These are phyloP conservation scores for Philhelius pedissequus DNA, from an alignment of 2,888 invertebrate species.

Conservation along the genomic window DNA sequence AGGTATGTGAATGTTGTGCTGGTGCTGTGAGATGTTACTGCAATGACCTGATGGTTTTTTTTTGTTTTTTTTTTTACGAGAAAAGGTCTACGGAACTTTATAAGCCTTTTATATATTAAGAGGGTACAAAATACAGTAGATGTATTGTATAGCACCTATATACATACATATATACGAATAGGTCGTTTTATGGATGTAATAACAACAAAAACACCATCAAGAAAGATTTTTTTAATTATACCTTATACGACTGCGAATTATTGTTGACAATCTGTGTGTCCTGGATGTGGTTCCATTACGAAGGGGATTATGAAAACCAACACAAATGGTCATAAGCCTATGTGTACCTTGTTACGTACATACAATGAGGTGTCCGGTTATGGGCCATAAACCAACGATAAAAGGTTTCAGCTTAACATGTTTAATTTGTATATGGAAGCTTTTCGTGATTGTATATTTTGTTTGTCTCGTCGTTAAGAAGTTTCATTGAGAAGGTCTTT, in stretches of 20 bases:
- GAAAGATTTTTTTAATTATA: constrained; percentile 16
- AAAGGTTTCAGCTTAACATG: constrained; percentile 37
- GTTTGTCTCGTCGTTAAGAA: background rate
- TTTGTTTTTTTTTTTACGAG: background rate
- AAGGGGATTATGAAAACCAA: background rate
- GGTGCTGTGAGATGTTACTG: constrained; percentile 33
- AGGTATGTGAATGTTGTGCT: constrained; percentile 19
- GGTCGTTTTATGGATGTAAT: background rate
- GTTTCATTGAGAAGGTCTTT: background rate
- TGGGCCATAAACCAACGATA: constrained; percentile 30
- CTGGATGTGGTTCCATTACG: constrained; percentile 10
- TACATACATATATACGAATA: background rate
- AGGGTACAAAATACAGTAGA: background rate
- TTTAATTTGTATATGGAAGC: constrained; percentile 41
- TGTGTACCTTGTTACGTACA: background rate
- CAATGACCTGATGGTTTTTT: constrained; percentile 35
- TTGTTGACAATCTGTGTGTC: constrained; percentile 48
- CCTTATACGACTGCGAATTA: constrained; percentile 36
- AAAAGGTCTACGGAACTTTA: constrained; percentile 26
- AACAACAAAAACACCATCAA: constrained; percentile 6
- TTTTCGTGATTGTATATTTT: background rate
- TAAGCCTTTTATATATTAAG: constrained; percentile 18
- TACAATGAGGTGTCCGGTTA: constrained; percentile 34
- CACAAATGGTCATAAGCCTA: background rate
- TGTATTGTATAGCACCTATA: background rate